Percentiles rank a stretch among this genome's conserved stretches.
These are phyloP conservation scores for Neomonachus schauinslandi DNA, from an alignment of 2,113 vertebrate genomes.

Conservation along the genomic window DNA sequence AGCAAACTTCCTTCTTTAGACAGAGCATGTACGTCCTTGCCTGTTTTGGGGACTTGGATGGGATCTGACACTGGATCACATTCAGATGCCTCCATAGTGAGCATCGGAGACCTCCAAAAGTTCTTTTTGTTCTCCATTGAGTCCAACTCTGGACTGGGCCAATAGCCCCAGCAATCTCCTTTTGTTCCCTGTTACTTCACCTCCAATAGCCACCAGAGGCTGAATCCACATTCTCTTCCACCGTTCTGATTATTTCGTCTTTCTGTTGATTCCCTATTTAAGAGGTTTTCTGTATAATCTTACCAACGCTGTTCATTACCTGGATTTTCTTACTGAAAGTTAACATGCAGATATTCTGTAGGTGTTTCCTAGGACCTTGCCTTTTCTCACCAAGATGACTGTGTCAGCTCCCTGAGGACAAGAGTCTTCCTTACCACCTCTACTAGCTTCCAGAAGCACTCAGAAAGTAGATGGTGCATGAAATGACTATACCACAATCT, in stretches of 20 bases:
- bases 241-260: not conserved
- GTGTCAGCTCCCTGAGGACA: not conserved
- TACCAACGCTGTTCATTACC: not conserved
- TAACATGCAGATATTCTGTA: not conserved
- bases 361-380: not conserved
- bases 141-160: not conserved
- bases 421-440: not conserved
- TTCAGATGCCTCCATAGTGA: not conserved
- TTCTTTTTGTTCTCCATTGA: not conserved
- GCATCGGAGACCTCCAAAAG: fast-evolving
- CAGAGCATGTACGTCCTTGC: not conserved
- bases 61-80: not conserved
- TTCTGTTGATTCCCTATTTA: not conserved
- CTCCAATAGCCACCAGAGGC: no score
- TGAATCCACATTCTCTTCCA: not conserved
- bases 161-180: not conserved
- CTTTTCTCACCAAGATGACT: not conserved
- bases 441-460: not conserved
- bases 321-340: not conserved
- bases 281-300: not conserved
- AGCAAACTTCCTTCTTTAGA: not conserved
- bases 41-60: not conserved
- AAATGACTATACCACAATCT: conserved; percentile 1
- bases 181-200: not conserved
- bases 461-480: not conserved